phyloP scores from a whole-genome alignment of 2,888 invertebrate genomes.

The Acleris sparsana region DNA sequence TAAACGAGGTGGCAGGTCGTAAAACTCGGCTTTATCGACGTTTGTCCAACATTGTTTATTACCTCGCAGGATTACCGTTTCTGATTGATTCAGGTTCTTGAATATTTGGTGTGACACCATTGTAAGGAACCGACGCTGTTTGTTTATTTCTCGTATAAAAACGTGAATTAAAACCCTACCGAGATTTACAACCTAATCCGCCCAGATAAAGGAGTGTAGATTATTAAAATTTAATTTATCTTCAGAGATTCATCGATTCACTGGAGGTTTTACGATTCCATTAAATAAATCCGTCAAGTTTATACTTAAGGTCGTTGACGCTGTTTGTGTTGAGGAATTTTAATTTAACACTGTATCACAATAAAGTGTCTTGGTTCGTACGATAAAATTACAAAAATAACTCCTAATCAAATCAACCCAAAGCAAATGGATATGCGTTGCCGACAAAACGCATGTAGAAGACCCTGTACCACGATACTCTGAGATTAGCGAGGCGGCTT shows the following conservation, averaged over 20 bases:
- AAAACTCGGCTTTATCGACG: slow-evolving; percentile 70
- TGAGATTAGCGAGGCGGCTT: slow-evolving; percentile 30
- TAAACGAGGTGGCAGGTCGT: slow-evolving; percentile 79
- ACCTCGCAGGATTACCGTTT: slow-evolving; percentile 71
- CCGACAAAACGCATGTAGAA: slow-evolving; percentile 77
- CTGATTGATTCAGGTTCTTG: slow-evolving; percentile 76
- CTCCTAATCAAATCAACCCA: slow-evolving; percentile 69
- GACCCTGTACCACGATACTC: slow-evolving; percentile 59
- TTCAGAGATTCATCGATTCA: slow-evolving; percentile 51
- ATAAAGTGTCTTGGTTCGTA: slow-evolving; percentile 44
- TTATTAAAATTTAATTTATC: slow-evolving; percentile 65
- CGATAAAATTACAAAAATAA: slow-evolving; percentile 56
- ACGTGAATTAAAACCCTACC: slow-evolving; percentile 54
- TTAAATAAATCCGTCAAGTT: slow-evolving; percentile 40
- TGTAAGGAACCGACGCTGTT: slow-evolving; percentile 57
- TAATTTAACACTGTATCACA: slow-evolving; percentile 32
- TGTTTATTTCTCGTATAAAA: slow-evolving; percentile 68
- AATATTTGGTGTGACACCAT: slow-evolving; percentile 63
- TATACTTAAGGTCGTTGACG: slow-evolving; percentile 41
- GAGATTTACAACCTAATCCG: slow-evolving; percentile 55
- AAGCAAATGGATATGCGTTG: slow-evolving; percentile 75
- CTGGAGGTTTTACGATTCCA: slow-evolving; percentile 52
- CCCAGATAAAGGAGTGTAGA: slow-evolving; percentile 54
- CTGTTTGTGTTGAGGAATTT: slow-evolving; percentile 25
- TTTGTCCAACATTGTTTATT: slow-evolving; percentile 76